Percentiles rank a stretch among this genome's conserved stretches.
phyloP scores from a whole-genome alignment of 2,113 vertebrate genomes.

The Semnornis frantzii region DNA sequence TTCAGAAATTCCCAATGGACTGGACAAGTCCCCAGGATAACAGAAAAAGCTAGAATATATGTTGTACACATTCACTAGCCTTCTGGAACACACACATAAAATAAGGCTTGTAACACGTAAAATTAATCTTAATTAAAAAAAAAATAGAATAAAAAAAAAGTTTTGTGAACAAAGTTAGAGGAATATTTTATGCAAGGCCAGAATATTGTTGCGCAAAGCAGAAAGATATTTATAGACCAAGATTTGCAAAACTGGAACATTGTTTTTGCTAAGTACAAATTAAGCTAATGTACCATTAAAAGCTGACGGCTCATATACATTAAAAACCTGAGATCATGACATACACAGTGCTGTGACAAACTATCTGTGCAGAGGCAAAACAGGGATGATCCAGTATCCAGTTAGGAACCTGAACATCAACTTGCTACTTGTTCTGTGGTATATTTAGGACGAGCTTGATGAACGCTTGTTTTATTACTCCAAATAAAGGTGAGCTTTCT shows the following conservation, averaged over 20 bases:
- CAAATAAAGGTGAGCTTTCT: background rate
- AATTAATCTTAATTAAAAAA: background rate
- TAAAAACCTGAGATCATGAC: constrained; percentile 5
- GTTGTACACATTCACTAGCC: background rate
- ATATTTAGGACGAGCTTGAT: background rate
- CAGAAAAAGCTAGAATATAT: background rate
- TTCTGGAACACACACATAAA: background rate
- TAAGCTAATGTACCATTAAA: constrained; percentile 48
- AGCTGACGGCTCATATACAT: background rate
- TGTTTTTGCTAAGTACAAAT: constrained; percentile 30
- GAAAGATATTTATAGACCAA: constrained; percentile 1
- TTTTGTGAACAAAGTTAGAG: background rate
- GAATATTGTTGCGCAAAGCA: background rate
- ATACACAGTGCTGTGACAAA: background rate
- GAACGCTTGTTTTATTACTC: background rate
- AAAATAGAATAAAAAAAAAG: background rate
- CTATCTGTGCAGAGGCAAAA: background rate
- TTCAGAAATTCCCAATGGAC: background rate
- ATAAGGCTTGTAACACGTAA: background rate
- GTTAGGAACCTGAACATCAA: background rate
- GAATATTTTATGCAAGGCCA: background rate
- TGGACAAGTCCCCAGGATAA: background rate
- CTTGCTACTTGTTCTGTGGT: background rate
- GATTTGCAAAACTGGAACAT: constrained; percentile 7
- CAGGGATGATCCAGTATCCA: background rate